These are phyloP conservation scores for Drosophila melanocephala DNA, from an alignment of 2,888 invertebrate genomes.

Conservation along the genomic window DNA sequence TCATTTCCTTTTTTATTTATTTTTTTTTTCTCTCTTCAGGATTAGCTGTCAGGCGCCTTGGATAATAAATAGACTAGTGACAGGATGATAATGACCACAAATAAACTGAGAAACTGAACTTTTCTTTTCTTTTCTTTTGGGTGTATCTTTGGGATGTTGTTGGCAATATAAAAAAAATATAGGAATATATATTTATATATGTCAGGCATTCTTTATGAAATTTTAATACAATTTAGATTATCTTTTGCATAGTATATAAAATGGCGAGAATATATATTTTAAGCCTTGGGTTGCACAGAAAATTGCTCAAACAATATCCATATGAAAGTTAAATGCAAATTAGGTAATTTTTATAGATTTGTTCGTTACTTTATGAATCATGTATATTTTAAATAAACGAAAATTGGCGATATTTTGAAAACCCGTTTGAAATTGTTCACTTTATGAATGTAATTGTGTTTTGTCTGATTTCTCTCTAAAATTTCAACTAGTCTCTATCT, in stretches of 20 bases:
- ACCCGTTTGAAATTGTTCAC: background rate
- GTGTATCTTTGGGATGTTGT: background rate
- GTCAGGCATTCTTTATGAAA: background rate
- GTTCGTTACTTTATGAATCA: background rate
- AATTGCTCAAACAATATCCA: background rate
- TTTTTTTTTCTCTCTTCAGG: background rate
- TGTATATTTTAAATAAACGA: background rate
- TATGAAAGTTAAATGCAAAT: background rate
- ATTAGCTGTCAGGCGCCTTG: conserved; percentile 31
- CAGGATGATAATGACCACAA: background rate
- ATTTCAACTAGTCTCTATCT: conserved; percentile 34
- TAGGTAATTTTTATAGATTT: background rate
- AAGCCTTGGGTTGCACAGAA: background rate
- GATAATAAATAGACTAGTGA: conserved; percentile 22
- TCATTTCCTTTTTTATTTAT: background rate
- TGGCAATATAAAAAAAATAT: background rate
- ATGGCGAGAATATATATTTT: background rate
- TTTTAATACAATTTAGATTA: background rate
- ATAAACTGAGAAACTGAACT: background rate
- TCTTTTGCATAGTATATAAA: no score
- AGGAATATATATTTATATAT: background rate
- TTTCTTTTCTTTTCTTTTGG: background rate
- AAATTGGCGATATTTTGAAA: background rate
- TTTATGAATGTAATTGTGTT: conserved; percentile 16
- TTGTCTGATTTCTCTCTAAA: conserved; percentile 8